Evolutionary conservation across 92 coral and sea anemone genomes (phyloP).

Genomic region (Siderastrea radians): DNA sequence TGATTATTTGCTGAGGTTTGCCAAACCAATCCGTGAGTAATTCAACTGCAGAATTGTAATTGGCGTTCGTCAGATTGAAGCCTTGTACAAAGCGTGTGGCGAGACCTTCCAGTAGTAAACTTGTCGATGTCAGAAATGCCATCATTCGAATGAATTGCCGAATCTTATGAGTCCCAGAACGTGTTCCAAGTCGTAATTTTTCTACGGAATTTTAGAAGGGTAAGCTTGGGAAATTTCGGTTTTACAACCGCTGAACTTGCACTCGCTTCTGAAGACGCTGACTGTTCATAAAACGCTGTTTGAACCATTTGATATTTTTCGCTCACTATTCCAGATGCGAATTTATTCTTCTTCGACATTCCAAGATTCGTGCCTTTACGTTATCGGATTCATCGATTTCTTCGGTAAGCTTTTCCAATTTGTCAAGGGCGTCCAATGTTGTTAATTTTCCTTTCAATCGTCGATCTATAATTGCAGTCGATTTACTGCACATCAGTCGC

Average conservation of each 20-base stretch:
- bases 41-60: slow-evolving; percentile 28
- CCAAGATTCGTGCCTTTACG: neutral
- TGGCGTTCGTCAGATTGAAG: neutral
- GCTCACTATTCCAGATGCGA: neutral
- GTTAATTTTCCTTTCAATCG: neutral
- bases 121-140: slow-evolving; percentile 41
- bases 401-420: neutral
- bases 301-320: no score
- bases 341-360: neutral
- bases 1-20: slow-evolving; percentile 37
- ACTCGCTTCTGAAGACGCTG: no score
- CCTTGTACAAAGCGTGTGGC: slow-evolving; percentile 53
- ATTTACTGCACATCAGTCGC: neutral
- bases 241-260: neutral
- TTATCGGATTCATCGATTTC: neutral
- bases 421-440: neutral
- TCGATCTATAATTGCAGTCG: neutral
- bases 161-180: slow-evolving; percentile 60
- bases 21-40: neutral
- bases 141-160: slow-evolving; percentile 24
- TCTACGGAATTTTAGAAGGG: slow-evolving; percentile 36
- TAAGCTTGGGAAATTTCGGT: slow-evolving; percentile 45
- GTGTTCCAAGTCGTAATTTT: slow-evolving; percentile 49
- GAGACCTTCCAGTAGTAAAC: slow-evolving; percentile 52
- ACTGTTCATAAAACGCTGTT: no score